Base-by-base conservation (phyloP, 2,797 vertebrate species). In the Falco novaeseelandiae region DNA sequence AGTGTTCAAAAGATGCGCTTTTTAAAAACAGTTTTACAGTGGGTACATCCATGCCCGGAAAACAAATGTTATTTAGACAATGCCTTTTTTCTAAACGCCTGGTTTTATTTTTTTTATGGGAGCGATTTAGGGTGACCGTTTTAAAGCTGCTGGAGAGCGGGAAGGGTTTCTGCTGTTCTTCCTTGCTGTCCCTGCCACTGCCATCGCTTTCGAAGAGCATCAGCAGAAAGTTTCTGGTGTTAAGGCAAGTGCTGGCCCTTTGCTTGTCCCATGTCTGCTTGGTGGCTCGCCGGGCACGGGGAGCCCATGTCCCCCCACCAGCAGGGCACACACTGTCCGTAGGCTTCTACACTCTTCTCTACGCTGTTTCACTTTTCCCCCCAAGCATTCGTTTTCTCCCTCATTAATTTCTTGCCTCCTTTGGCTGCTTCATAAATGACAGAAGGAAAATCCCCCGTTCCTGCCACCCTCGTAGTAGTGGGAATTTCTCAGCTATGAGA, bases 281-380 rank as follows among this genome's bases (percentile, higher is more conserved):
- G 0, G n/a, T 86, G 51, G 30, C 58, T 72, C 7, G 0, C 10
- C 2, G 4, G 46, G 25, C 46, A 40, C 3, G 6, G 12, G 30
- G 34, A 51, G 3, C 9, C 40, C 22, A 7, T 1, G 1, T 46
- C 36, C 36, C 55, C 12, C 13, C 29, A 52, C 21, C 84, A 80
- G 19, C 52, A 48, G 46, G 30, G 26, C 73, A 82, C 32, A 63
- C 8, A 34, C 18, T 74, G 5, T 83, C 57, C 19, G 1, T 6
- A 42, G 25, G 36, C 10, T 81, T 74, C 83, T 55, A n/a, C 25
- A 51, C 23, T 74, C 26, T 42, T 62, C 67, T 84, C 32, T 49
- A 1, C 6, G 3, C 70, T 58, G 27, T 66, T 72, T 21, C 6
- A 5, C 16, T 59, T 46, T 66, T 34, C 36, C 34, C 4, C 3